Evolutionary conservation across 2,888 invertebrate genomes (phyloP), one percentile per base, ranked within the genome.

Genomic region (Fissipunctia ypsillon): DNA sequence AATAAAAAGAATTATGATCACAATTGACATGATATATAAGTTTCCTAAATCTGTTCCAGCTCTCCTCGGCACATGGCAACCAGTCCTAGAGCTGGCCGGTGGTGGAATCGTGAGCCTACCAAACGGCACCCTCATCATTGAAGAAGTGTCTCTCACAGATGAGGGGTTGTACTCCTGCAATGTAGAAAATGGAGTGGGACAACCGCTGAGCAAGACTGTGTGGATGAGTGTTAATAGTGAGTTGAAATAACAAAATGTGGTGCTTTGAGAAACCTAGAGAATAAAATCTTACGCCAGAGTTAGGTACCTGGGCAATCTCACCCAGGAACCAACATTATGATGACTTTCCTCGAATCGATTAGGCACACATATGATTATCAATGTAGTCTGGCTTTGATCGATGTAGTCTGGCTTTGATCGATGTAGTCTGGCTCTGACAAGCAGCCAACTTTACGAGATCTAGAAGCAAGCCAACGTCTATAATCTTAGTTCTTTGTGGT

Each of bases 211-310:
- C 89, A 96, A 96, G 83, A 96, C 95, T 73, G 91, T 96, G 0
- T 96, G 95, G 95, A 96, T 96, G 93, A 95, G 94, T 85, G 96
- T 96, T 7, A 96, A 96, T 70, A 96, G 96, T 96, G 78, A 93
- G 95, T 93, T 28, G 0, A 25, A 38, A 12, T 14, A 43, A 14
- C 1, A 25, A 61, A 43, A 14, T 43, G 28, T 61, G 41, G 19
- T 61, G 41, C 6, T 25, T 60, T 35, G 35, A 38, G n/a, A 38
- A 38, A 38, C 10, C 2, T 41, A 10, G 19, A 60, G 16, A 38
- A 10, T 25, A 38, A 41, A 0, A 38, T 38, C 9, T 38, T 38
- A 38, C 38, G 38, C 38, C 38, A 38, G 38, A 38, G 38, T 38
- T 9, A n/a, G n/a, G n/a, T n/a, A 38, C 9, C 9, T 38, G 38